phyloP scores from a whole-genome alignment of 2,888 invertebrate species.

The Zelleria hepariella region DNA sequence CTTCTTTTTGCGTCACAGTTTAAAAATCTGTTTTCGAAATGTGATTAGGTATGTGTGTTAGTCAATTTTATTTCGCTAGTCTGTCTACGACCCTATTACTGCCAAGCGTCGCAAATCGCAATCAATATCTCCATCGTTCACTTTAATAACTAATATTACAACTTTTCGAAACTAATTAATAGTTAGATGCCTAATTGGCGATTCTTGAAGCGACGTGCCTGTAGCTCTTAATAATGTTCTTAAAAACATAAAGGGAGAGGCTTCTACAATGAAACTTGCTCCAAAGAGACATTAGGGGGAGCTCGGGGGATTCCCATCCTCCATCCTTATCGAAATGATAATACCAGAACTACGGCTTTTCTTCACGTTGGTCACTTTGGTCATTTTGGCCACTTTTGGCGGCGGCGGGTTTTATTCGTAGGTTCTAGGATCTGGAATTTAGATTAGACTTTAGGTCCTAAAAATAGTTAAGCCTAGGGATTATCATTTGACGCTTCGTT shows the following conservation, averaged over 20 bases:
- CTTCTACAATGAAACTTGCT: not conserved
- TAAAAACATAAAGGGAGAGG: not conserved
- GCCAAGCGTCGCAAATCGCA: too few species aligned
- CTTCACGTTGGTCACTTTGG: not conserved
- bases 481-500: too few species aligned
- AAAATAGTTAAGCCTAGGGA: too few species aligned
- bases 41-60: too few species aligned
- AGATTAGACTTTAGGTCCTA: too few species aligned
- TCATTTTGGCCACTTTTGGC: too few species aligned
- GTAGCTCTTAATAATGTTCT: not conserved
- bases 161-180: not conserved
- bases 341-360: not conserved
- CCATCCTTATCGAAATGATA: not conserved
- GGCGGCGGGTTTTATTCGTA: too few species aligned
- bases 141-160: not conserved
- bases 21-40: too few species aligned
- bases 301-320: not conserved
- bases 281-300: not conserved
- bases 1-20: too few species aligned
- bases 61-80: too few species aligned
- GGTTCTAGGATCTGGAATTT: too few species aligned
- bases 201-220: not conserved
- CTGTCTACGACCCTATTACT: too few species aligned
- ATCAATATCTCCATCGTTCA: not conserved
- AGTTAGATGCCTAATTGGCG: not conserved